Evolutionary conservation across 2,113 vertebrate species (phyloP), one percentile per base, ranked within the genome.

Genomic region (Platichthys flesus): DNA sequence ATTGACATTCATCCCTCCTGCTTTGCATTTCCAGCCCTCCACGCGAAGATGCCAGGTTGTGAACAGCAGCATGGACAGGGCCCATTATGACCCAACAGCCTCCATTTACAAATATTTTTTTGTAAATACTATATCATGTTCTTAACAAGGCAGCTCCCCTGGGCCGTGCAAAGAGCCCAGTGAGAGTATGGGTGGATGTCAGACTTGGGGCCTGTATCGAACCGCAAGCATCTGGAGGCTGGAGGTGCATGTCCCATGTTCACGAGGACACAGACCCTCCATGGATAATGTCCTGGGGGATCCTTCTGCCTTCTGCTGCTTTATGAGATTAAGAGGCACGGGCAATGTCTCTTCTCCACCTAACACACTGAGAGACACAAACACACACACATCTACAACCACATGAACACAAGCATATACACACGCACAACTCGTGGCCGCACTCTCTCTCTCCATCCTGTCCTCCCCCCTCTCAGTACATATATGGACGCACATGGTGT

Each of bases 71-170:
- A 78, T 55, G 67, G 67, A 67, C 24, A 16, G 67, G 40, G 63
- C 62, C 80, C 88, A 82, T 90, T 84, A 89, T 67, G 60, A 80
- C 88, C 84, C 83, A 86, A 80, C 80, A 79, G 82, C 55, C 88
- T 92, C 93, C 93, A 95, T 94, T 95, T 95, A 95, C 94, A 94
- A 94, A 95, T 95, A 94, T 95, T 94, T 94, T 88, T 92, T 93
- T 91, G 87, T 94, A 93, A 93, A 89, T 80, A 94, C 78, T 82
- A 90, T 91, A 92, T 92, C 91, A 84, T 87, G 90, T 95, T 94
- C 91, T 94, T 94, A 94, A 94, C 93, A 90, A 91, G 91, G 89
- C 76, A n/a, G 69, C 47, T 91, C 87, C 86, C 87, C 14, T 45
- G 66, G 86, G 90, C 69, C 0, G 67, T 76, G 83, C 88, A 93